phyloP scores from a whole-genome alignment of 2,797 vertebrate genomes.

The Sarcoramphus papa region DNA sequence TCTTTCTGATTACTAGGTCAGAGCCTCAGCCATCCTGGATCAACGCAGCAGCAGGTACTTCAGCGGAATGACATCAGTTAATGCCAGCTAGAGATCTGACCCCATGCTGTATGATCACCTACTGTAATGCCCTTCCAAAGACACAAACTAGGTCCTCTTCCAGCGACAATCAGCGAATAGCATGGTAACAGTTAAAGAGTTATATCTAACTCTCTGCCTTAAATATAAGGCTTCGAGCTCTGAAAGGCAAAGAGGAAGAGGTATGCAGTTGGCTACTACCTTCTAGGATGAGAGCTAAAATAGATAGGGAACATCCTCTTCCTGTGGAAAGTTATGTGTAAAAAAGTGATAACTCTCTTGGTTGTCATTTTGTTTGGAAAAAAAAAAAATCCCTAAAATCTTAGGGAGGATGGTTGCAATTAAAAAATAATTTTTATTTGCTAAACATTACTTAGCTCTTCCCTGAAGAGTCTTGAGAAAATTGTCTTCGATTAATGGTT shows the following conservation, averaged over 20 bases:
- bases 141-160: background rate
- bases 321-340: background rate
- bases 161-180: background rate
- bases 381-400: background rate
- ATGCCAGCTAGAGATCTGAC: background rate
- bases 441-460: background rate
- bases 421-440: background rate
- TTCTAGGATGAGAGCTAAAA: background rate
- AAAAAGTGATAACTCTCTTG: background rate
- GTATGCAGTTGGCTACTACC: background rate
- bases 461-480: background rate
- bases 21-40: background rate
- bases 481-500: background rate
- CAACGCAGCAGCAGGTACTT: background rate
- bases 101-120: background rate
- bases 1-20: background rate
- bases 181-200: background rate
- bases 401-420: background rate
- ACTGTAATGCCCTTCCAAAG: background rate
- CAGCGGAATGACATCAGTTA: background rate
- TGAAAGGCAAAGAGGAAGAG: background rate
- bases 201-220: background rate
- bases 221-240: background rate
- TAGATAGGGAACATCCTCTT: background rate
- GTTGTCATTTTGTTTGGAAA: background rate